Percentiles rank a stretch among this genome's conserved stretches.
phyloP scores from a whole-genome alignment of 2,888 invertebrate genomes.

The Augochlorella aurata region DNA sequence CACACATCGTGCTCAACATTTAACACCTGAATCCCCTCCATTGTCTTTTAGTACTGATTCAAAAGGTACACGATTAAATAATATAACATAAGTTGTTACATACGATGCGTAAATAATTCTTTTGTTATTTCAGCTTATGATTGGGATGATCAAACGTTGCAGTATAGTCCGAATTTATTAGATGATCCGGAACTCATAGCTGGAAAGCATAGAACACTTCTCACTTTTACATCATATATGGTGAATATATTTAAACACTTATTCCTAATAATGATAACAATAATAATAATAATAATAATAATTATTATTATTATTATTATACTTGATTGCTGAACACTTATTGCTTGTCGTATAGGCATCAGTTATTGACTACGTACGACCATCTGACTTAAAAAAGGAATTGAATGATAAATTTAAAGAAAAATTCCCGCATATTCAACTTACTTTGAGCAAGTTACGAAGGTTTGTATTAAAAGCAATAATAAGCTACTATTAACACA shows the following conservation, averaged over 20 bases:
- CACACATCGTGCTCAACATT: constrained; percentile 84
- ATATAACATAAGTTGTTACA: neutral
- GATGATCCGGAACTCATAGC: constrained; percentile 97
- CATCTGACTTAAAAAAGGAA: constrained; percentile 97
- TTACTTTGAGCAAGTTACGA: constrained; percentile 97
- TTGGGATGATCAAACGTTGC: constrained; percentile 80
- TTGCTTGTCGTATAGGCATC: constrained; percentile 86
- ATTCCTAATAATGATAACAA: neutral
- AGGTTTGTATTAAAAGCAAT: constrained; percentile 85
- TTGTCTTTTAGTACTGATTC: constrained; percentile 80
- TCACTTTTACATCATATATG: constrained; percentile 95
- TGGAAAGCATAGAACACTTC: constrained; percentile 92
- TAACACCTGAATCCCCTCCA: constrained; percentile 82
- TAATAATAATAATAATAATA: neutral
- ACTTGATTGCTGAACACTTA: neutral
- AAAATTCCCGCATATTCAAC: constrained; percentile 96
- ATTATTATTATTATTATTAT: neutral
- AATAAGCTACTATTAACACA: neutral
- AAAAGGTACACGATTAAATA: constrained; percentile 78
- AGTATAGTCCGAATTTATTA: constrained; percentile 93
- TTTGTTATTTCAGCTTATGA: constrained; percentile 73
- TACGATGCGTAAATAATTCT: neutral
- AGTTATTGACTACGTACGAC: constrained; percentile 97
- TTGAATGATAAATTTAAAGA: constrained; percentile 98
- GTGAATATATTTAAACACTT: constrained; percentile 69